phyloP scores from a whole-genome alignment of 2,797 vertebrate genomes.

The Thalassophryne amazonica region DNA sequence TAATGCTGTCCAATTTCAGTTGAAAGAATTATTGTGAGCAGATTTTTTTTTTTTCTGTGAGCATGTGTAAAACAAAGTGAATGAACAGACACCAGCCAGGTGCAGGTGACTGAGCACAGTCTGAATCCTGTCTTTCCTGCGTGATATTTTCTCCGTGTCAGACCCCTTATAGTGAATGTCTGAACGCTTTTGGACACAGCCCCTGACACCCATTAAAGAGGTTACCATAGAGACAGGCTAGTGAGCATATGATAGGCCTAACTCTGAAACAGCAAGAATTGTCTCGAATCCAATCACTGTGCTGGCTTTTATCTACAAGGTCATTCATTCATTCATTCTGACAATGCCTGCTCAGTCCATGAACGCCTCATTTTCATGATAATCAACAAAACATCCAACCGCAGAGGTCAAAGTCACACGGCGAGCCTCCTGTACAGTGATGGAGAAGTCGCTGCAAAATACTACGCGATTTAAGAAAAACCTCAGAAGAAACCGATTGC shows the following conservation, averaged over 20 bases:
- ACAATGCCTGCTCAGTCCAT: constrained; percentile 61
- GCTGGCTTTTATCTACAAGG: constrained; percentile 66
- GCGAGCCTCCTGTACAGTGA: constrained; percentile 14
- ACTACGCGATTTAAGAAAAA: constrained; percentile 4
- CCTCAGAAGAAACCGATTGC: constrained; percentile 13
- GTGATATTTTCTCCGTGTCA: constrained; percentile 13
- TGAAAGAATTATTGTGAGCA: neutral
- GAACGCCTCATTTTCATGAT: constrained; percentile 66
- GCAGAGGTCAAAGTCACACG: constrained; percentile 36
- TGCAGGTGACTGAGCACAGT: too few relatives aligned
- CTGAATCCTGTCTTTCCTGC: too few relatives aligned
- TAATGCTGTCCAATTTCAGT: neutral
- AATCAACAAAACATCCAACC: constrained; percentile 60
- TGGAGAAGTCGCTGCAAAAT: constrained; percentile 29
- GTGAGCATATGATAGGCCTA: constrained; percentile 74
- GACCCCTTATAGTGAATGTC: constrained; percentile 22
- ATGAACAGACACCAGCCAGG: too few relatives aligned
- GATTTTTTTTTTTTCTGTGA: too few relatives aligned
- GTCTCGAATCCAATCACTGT: constrained; percentile 74
- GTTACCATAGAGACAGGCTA: constrained; percentile 84
- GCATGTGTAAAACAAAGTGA: too few relatives aligned
- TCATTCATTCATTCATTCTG: constrained; percentile 73
- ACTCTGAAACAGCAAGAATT: constrained; percentile 74
- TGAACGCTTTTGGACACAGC: constrained; percentile 56
- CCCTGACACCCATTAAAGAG: constrained; percentile 74